Evolutionary conservation across 2,888 invertebrate species (phyloP).

Genomic region (Drosophila austrosaltans): DNA sequence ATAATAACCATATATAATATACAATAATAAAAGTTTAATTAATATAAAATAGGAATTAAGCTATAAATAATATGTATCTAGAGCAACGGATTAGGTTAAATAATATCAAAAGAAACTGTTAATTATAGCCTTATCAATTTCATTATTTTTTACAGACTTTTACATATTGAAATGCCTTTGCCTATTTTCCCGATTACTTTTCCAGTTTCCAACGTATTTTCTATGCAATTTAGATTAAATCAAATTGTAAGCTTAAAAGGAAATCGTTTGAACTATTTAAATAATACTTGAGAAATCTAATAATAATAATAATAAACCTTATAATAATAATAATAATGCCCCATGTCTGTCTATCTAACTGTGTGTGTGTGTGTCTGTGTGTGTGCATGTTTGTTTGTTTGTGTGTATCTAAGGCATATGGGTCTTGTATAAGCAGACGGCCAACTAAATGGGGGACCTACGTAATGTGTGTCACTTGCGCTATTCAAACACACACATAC

Average conservation of each 20-base stretch:
- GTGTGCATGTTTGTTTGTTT: conserved; percentile 1
- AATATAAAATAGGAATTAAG: no score
- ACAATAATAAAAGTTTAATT: no score
- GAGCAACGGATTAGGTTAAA: no score
- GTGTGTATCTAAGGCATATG: conserved; percentile 17
- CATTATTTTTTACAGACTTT: no score
- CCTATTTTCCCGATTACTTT: no score
- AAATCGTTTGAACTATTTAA: conserved; percentile 1
- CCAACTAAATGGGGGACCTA: conserved; percentile 46
- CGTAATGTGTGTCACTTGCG: conserved; percentile 58
- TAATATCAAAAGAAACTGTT: no score
- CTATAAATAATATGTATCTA: no score
- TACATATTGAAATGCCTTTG: no score
- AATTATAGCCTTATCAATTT: no score
- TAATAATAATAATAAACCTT: background rate
- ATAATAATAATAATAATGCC: conserved; percentile 1
- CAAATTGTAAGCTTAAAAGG: background rate
- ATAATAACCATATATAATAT: no score
- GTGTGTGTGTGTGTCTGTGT: background rate
- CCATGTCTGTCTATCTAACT: no score
- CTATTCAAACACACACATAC: conserved; percentile 24
- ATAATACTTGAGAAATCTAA: background rate
- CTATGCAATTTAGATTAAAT: background rate
- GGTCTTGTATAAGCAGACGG: conserved; percentile 54
- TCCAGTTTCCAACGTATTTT: no score